Evolutionary conservation across 2,888 invertebrate genomes (phyloP).

Genomic region (Megastigmus dorsalis): DNA sequence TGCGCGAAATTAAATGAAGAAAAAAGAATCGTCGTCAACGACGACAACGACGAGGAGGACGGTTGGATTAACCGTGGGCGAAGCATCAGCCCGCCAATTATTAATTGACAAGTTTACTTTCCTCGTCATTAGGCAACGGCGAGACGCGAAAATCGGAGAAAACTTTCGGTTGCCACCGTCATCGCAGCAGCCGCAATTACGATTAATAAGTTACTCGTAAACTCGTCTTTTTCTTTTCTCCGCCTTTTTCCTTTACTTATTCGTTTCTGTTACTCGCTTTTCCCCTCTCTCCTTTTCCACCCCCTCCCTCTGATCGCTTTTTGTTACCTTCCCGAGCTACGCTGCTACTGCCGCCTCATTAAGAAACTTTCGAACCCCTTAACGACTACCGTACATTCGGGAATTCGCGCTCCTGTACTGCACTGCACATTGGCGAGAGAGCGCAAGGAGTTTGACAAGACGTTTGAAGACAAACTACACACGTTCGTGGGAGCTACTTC

Average conservation of each 20-base stretch:
- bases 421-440: neutral
- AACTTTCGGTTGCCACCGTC: constrained; percentile 64
- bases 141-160: constrained; percentile 54
- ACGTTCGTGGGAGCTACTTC: too few relatives aligned
- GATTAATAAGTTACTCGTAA: constrained; percentile 60
- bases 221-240: constrained; percentile 30
- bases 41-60: constrained; percentile 17
- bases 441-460: constrained; percentile 19
- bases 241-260: constrained; percentile 44
- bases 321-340: constrained; percentile 13
- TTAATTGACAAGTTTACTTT: constrained; percentile 68
- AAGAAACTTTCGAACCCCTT: constrained; percentile 43
- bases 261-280: constrained; percentile 40
- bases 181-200: constrained; percentile 62
- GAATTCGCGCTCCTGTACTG: constrained; percentile 25
- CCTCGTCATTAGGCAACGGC: constrained; percentile 54
- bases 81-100: constrained; percentile 61
- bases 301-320: too few relatives aligned
- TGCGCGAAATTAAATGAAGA: constrained; percentile 60
- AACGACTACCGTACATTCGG: constrained; percentile 25
- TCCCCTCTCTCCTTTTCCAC: constrained; percentile 7
- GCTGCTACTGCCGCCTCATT: constrained; percentile 38
- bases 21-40: constrained; percentile 46
- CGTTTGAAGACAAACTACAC: constrained; percentile 13
- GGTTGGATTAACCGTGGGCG: constrained; percentile 55